Percentiles rank a stretch among this genome's conserved stretches.
These are phyloP conservation scores for Mythimna pallens DNA, from an alignment of 2,888 invertebrate genomes.

Conservation along the genomic window DNA sequence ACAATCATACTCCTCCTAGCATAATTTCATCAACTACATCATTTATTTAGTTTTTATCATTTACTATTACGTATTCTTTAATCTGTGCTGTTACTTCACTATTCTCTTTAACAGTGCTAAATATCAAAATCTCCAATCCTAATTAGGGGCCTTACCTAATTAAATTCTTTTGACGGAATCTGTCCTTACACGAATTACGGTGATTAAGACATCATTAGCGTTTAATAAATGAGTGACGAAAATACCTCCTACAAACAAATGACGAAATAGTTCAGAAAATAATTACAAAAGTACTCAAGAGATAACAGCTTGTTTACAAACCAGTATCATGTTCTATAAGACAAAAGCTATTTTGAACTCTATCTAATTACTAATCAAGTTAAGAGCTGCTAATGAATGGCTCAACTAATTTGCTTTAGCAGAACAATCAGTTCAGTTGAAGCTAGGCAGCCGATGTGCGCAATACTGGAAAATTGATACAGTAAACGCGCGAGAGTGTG, in stretches of 20 bases:
- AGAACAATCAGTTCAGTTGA: conserved; percentile 18
- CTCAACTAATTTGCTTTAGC: conserved; percentile 25
- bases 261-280: conserved; percentile 20
- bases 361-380: conserved; percentile 38
- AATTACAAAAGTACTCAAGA: conserved; percentile 32
- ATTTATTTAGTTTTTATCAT: too few species aligned
- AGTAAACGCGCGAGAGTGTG: conserved; percentile 1
- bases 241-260: conserved; percentile 26
- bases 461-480: conserved; percentile 3
- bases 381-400: conserved; percentile 43
- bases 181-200: conserved; percentile 30
- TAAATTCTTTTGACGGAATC: conserved; percentile 22
- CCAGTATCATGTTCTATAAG: conserved; percentile 3
- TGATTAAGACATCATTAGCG: conserved; percentile 36
- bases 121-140: conserved; percentile 5
- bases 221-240: conserved; percentile 33
- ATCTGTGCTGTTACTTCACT: neutral
- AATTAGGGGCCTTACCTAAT: conserved; percentile 20
- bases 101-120: neutral
- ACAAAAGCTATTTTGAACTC: conserved; percentile 22
- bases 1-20: too few species aligned
- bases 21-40: too few species aligned
- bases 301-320: conserved; percentile 29
- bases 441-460: neutral
- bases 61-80: neutral